Conservation (phyloP, 1,140 invertebrate genomes). For the Heliconius melpomene region DNA sequence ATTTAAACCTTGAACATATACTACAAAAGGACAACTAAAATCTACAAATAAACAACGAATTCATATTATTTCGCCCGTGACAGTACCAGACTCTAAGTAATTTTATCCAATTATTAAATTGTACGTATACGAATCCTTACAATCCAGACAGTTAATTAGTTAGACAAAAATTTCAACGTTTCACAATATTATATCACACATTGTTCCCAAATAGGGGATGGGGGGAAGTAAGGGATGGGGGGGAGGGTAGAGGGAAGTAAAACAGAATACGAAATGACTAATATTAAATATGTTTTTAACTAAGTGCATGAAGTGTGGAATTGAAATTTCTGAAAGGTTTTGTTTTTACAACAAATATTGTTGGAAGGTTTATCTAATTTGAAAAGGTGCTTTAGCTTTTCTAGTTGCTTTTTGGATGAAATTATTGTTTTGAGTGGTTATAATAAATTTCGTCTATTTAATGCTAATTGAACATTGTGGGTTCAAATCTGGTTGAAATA, state of each 20-base stretch:
- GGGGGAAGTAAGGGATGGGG: neutral
- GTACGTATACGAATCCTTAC: neutral
- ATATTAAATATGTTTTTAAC: slow-evolving; percentile 15
- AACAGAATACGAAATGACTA: slow-evolving; percentile 4
- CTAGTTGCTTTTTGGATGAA: neutral
- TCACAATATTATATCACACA: neutral
- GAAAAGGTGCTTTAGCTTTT: slow-evolving; percentile 2
- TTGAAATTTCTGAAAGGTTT: slow-evolving; percentile 6
- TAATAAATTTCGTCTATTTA: neutral
- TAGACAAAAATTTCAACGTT: slow-evolving; percentile 15
- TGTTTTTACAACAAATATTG: slow-evolving; percentile 13
- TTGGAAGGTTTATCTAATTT: slow-evolving; percentile 10
- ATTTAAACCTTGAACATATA: neutral
- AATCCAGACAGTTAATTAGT: slow-evolving; percentile 9
- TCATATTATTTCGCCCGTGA: neutral
- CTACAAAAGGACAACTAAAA: neutral
- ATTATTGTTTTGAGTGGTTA: neutral
- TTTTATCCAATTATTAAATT: slow-evolving; percentile 6
- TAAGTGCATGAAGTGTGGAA: slow-evolving; percentile 14
- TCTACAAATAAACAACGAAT: neutral
- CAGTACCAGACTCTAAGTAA: slow-evolving; percentile 5
- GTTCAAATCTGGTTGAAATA: neutral
- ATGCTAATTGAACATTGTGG: neutral
- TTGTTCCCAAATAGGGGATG: neutral
- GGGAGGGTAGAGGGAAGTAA: neutral